These are phyloP conservation scores for Melanotaenia boesemani DNA, from an alignment of 2,797 vertebrate genomes.

Conservation along the genomic window DNA sequence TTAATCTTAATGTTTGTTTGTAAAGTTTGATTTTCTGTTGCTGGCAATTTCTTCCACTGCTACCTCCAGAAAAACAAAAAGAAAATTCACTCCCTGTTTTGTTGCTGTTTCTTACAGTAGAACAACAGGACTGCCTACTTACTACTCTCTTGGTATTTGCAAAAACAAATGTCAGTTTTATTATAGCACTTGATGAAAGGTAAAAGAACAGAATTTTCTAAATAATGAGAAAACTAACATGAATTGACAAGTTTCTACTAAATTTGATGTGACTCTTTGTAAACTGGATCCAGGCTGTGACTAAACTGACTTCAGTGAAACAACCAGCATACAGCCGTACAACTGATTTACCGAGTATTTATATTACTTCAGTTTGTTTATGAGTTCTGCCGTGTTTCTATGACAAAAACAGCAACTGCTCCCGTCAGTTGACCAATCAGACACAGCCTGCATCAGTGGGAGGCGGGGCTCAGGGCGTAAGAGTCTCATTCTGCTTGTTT, in stretches of 20 bases:
- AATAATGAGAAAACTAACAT: neutral
- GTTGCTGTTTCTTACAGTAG: neutral
- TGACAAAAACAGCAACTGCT: no score
- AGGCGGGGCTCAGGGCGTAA: no score
- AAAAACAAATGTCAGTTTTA: conserved; percentile 58
- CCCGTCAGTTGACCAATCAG: no score
- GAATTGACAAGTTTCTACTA: neutral
- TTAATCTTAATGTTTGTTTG: neutral
- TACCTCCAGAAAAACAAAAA: conserved; percentile 1
- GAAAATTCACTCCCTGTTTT: neutral
- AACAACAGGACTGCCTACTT: neutral
- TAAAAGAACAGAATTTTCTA: neutral
- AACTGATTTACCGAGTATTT: no score
- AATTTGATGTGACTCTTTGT: no score
- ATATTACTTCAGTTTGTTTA: no score
- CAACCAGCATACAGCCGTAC: no score
- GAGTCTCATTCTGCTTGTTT: no score
- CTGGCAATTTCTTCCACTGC: neutral
- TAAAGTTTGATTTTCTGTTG: neutral
- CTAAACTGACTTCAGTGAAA: no score
- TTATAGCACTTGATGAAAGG: neutral
- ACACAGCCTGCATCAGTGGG: no score
- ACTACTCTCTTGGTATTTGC: neutral
- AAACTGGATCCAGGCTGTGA: neutral
- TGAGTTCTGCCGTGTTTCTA: no score